Evolutionary conservation across 1,140 invertebrate species (phyloP), one percentile per base, ranked within the genome.

Genomic region (Drosophila sturtevanti): DNA sequence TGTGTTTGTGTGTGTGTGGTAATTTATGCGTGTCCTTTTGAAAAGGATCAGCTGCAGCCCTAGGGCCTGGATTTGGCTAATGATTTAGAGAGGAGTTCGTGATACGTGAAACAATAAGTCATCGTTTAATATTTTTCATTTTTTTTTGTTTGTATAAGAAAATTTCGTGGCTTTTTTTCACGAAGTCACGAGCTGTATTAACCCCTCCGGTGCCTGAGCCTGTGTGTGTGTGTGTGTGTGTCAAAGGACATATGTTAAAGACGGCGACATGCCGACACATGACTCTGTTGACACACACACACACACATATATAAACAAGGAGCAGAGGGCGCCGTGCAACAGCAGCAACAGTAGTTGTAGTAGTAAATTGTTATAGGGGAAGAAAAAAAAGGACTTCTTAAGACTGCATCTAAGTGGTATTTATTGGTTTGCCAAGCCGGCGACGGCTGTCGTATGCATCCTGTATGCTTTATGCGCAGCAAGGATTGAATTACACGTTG

Each of bases 391-490:
- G 14, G 61, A 63, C 73, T 74, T 64, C 78, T 74, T 56, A 59
- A 60, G 72, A 51, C 68, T 72, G 70, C 58, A 62, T 79, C 69
- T 77, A 87, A 87, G 81, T 87, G 79, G 82, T 89, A 89, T 89
- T 87, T 87, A 84, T 87, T 87, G 84, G 85, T 87, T 87, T 87
- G 84, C 75, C 79, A 77, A 84, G 84, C 79, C 84, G 84, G 82
- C 82, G 84, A 87, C 84, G 79, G 79, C 82, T 87, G 82, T 78
- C 84, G 68, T 69, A 77, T 73, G 79, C 81, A 89, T 87, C 84
- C 82, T 87, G 84, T 76, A 64, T 55, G 31, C 16, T 16, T 65
- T 56, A 71, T 55, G 74, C 62, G 74, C 62, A 68, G 69, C 84
- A 80, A 89, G 84, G 85, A 87, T 87, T 87, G 79, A 69, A 68